These are phyloP conservation scores for Hemithea aestivaria DNA, from an alignment of 2,888 invertebrate species.

Conservation along the genomic window DNA sequence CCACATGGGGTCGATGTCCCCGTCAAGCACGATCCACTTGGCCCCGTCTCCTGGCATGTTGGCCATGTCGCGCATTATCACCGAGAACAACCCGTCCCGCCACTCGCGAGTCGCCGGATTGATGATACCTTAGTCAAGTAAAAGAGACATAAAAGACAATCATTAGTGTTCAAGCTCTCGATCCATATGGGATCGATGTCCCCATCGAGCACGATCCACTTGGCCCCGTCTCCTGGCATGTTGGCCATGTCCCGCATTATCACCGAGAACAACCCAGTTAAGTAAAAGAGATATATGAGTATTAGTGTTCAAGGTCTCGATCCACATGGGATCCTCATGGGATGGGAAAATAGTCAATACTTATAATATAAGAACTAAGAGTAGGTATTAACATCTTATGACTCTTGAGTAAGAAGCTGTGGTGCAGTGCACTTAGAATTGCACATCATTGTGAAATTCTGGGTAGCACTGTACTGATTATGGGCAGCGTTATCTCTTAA, in stretches of 20 bases:
- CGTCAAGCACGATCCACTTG: conserved; percentile 97
- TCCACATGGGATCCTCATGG: conserved; percentile 99
- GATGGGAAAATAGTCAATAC: too few relatives aligned
- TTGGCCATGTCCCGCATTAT: conserved; percentile 97
- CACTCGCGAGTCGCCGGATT: conserved; percentile 96
- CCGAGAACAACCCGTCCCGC: conserved; percentile 94
- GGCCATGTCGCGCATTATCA: conserved; percentile 95
- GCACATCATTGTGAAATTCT: too few relatives aligned
- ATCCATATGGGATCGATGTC: conserved; percentile 99
- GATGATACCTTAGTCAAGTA: conserved; percentile 76
- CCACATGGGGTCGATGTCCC: conserved; percentile 99
- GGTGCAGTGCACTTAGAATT: too few relatives aligned
- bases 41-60: conserved; percentile 91
- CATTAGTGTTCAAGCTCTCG: conserved; percentile 91
- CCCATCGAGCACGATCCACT: conserved; percentile 97
- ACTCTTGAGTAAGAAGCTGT: too few relatives aligned
- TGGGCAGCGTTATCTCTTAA: too few relatives aligned
- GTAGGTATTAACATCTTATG: too few relatives aligned
- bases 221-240: conserved; percentile 89
- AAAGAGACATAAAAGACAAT: too few relatives aligned
- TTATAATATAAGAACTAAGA: too few relatives aligned
- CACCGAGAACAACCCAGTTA: conserved; percentile 89
- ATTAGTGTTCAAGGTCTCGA: conserved; percentile 93
- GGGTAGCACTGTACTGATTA: too few relatives aligned
- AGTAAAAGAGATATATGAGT: too few relatives aligned